These are phyloP conservation scores for Cherax destructor DNA, from an alignment of 1,140 invertebrate genomes.

Conservation along the genomic window DNA sequence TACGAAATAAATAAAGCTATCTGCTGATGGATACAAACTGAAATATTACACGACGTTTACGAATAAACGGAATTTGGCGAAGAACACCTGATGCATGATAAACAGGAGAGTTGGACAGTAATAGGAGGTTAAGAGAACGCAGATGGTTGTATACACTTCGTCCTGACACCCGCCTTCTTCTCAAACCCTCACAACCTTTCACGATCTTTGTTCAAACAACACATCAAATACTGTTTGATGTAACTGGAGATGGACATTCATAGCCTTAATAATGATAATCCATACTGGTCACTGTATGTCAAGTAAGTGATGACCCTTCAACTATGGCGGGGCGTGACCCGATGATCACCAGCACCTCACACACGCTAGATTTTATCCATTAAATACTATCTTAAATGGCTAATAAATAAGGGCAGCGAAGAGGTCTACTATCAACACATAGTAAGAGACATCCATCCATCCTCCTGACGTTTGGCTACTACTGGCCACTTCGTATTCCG, in stretches of 20 bases:
- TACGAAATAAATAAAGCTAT: background rate
- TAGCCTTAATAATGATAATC: background rate
- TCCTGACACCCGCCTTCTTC: background rate
- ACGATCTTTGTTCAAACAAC: background rate
- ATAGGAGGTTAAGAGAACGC: background rate
- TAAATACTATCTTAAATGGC: background rate
- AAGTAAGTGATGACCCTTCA: background rate
- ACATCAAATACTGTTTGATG: background rate
- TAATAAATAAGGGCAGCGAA: background rate
- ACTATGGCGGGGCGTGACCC: background rate
- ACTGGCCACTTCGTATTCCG: background rate
- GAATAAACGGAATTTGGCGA: background rate
- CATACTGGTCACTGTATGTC: background rate
- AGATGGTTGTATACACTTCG: background rate
- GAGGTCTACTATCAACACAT: background rate
- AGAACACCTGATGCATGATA: background rate
- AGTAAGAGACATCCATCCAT: background rate
- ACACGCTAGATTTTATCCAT: background rate
- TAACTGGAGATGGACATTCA: background rate
- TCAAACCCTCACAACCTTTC: slow-evolving; percentile 10
- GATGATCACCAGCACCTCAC: background rate
- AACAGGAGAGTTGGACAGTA: background rate
- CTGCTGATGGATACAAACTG: background rate
- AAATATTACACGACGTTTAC: background rate
- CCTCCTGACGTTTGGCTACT: background rate